These are phyloP conservation scores for Pseudopodoces humilis DNA, from an alignment of 2,113 vertebrate genomes.

Conservation along the genomic window DNA sequence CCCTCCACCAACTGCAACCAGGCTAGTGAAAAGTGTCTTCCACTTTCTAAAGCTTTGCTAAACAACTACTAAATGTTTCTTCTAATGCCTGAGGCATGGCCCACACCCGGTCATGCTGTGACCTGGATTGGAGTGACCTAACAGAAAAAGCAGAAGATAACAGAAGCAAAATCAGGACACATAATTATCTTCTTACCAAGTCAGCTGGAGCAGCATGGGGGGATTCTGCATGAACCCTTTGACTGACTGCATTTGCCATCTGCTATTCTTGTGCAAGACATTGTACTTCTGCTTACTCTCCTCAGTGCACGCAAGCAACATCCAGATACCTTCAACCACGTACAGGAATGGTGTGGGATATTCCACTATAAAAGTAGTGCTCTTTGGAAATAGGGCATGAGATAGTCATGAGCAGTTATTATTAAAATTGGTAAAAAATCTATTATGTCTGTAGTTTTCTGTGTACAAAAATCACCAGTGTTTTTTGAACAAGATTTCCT, in stretches of 20 bases:
- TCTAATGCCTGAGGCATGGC: neutral
- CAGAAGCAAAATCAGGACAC: constrained; percentile 25
- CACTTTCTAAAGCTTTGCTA: neutral
- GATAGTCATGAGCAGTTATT: neutral
- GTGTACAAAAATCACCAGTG: neutral
- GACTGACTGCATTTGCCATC: constrained; percentile 33
- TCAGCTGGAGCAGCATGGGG: neutral
- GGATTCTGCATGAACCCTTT: neutral
- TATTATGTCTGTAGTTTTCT: neutral
- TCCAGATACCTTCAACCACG: neutral
- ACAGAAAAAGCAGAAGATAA: neutral
- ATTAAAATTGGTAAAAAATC: neutral
- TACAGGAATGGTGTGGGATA: neutral
- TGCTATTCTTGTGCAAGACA: neutral
- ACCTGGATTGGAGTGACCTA: neutral
- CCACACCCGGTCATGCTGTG: neutral
- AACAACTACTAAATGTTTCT: neutral
- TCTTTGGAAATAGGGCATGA: neutral
- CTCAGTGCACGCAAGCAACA: fast-evolving
- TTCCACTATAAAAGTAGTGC: neutral
- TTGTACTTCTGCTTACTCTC: neutral
- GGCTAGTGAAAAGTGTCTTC: neutral
- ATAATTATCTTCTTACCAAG: constrained; percentile 4
- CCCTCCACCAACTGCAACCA: neutral
- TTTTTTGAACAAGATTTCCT: neutral